Conservation (phyloP, 30 jellyfish, hydroid and myxozoan species). For the Sanderia malayensis region DNA sequence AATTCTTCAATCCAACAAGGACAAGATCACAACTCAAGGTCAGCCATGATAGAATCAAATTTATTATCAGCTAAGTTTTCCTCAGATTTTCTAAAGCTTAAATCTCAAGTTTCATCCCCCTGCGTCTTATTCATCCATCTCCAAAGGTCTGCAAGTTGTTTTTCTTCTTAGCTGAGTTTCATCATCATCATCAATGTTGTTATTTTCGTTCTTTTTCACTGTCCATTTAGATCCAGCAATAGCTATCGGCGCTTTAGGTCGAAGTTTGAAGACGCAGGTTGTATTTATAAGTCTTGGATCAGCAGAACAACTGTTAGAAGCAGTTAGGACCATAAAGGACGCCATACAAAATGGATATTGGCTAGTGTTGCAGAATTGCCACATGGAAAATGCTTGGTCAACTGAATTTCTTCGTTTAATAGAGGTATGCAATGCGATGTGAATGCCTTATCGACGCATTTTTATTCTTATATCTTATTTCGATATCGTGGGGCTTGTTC, state of each 20-base stretch:
- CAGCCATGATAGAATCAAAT: too few relatives aligned
- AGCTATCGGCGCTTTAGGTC: constrained; percentile 16
- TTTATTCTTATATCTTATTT: background rate
- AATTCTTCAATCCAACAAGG: constrained; percentile 25
- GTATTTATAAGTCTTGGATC: constrained; percentile 44
- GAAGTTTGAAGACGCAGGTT: constrained; percentile 15
- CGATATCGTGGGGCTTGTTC: background rate
- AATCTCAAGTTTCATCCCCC: too few relatives aligned
- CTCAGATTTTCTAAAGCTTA: too few relatives aligned
- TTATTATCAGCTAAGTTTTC: too few relatives aligned
- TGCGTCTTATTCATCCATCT: too few relatives aligned
- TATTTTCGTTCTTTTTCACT: too few relatives aligned
- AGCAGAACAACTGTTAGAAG: constrained; percentile 43
- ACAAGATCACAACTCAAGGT: constrained; percentile 29
- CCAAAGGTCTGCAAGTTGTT: too few relatives aligned
- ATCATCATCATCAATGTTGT: too few relatives aligned
- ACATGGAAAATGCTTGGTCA: constrained; percentile 50
- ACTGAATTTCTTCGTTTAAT: constrained; percentile 35
- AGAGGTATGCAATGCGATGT: constrained; percentile 50
- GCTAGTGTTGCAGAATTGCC: constrained; percentile 66
- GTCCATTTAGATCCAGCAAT: constrained; percentile 58
- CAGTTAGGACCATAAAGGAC: constrained; percentile 15
- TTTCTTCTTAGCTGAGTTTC: too few relatives aligned
- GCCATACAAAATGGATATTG: constrained; percentile 24
- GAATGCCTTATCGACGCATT: too few relatives aligned